Evolutionary conservation across 1,140 invertebrate genomes (phyloP), one percentile per base, ranked within the genome.

Genomic region (Sinonovacula constricta): DNA sequence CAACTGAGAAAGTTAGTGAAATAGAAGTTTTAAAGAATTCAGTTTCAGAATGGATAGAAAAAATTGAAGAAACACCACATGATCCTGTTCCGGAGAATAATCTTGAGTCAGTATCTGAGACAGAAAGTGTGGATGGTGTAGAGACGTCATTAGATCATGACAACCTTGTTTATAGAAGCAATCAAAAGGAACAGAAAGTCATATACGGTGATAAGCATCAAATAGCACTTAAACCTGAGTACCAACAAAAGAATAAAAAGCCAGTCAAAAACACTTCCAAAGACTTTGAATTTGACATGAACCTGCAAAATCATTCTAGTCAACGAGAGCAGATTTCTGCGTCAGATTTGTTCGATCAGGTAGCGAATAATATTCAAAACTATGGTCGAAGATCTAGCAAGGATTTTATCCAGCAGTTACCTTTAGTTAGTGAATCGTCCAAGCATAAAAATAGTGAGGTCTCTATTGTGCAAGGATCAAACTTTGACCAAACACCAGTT

Each of bases 1-100:
- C 72, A 26, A 76, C 72, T n/a, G 72, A 66, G 18, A 76, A 76
- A 57, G 72, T 76, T 10, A 66, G 51, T 66, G 72, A 76, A 36
- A 76, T 76, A 24, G 62, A 66, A 67, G 72, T 66, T 3, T 18
- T 76, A 54, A 76, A 76, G 22, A 76, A 76, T 76, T 76, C 72
- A 22, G 72, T 76, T 5, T 67, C 72, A 22, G 72, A 76, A 31
- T 76, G 72, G 72, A 76, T 76, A 30, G 63, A 76, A 31, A 76
- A 53, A 66, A 63, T 76, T 22, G 49, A 76, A 12, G 63, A 76
- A 59, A 33, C 72, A 39, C 49, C 66, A 57, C 49, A 59, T 31
- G 33, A 76, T 67, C 49, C 72, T 22, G 33, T 65, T 10, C 59
- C 60, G 24, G 71, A 75, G 3, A 49, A 45, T 22, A 65, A 56